Evolutionary conservation across 2,797 vertebrate species (phyloP).

Genomic region (Botia almorhae): DNA sequence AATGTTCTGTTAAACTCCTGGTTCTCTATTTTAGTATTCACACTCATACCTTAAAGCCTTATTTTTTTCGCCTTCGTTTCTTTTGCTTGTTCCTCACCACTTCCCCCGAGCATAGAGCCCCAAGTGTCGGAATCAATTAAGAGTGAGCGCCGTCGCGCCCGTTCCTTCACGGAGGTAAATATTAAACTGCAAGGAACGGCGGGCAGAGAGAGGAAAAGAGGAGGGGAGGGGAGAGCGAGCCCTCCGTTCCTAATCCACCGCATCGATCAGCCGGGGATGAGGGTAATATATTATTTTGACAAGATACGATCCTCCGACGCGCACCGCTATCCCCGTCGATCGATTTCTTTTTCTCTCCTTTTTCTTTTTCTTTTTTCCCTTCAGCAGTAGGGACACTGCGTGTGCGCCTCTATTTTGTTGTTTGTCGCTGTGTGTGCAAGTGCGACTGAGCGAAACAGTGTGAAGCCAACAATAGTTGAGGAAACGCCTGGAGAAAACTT

Average conservation of each 20-base stretch:
- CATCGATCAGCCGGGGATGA: conserved; percentile 97
- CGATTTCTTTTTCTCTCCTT: conserved; percentile 87
- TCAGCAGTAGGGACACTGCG: conserved; percentile 75
- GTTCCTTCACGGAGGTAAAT: conserved; percentile 88
- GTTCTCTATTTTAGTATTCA: not conserved
- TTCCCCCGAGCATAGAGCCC: conserved; percentile 80
- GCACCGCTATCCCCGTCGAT: conserved; percentile 90
- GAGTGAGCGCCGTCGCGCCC: conserved; percentile 82
- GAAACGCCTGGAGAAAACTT: conserved; percentile 75
- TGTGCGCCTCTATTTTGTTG: conserved; percentile 63
- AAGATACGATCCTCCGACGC: conserved; percentile 96
- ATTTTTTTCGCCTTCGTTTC: conserved; percentile 41
- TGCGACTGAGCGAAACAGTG: conserved; percentile 62
- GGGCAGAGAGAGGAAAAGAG: conserved; percentile 66
- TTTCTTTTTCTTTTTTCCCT: conserved; percentile 77
- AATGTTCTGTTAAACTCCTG: not conserved
- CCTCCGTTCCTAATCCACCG: conserved; percentile 94
- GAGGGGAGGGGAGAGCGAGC: conserved; percentile 62
- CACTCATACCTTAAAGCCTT: conserved; percentile 18
- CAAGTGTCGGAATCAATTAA: conserved; percentile 91
- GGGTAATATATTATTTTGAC: conserved; percentile 99
- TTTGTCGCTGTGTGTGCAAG: conserved; percentile 49
- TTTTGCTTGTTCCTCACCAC: conserved; percentile 58
- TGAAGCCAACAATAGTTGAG: conserved; percentile 77
- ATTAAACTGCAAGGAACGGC: conserved; percentile 85